Conservation (phyloP, 2,797 vertebrate genomes). For the Acanthopagrus latus region DNA sequence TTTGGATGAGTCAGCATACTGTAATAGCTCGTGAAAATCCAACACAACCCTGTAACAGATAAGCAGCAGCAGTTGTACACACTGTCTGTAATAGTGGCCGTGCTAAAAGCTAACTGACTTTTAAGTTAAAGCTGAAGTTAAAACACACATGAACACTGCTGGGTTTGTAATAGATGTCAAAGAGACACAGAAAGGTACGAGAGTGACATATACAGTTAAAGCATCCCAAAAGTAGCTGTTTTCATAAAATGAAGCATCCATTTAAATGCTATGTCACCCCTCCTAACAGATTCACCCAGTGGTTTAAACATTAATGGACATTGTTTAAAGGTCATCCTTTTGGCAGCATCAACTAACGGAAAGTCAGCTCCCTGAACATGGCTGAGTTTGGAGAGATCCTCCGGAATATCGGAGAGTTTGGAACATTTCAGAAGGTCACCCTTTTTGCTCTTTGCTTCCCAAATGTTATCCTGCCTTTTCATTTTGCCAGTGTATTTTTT, state of each 20-base stretch:
- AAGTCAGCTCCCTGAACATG: constrained; percentile 65
- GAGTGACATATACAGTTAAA: not conserved
- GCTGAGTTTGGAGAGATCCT: constrained; percentile 82
- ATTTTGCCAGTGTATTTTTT: constrained; percentile 86
- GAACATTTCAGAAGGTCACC: constrained; percentile 84
- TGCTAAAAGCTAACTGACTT: not conserved
- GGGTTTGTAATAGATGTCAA: not conserved
- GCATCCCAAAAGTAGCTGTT: not conserved
- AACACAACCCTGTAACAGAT: not conserved
- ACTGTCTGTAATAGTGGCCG: not conserved
- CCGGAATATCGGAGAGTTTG: constrained; percentile 82
- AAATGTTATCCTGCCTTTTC: constrained; percentile 76
- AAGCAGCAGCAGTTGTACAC: not conserved
- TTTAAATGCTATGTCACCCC: constrained; percentile 8
- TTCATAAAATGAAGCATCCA: not conserved
- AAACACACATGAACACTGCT: no score
- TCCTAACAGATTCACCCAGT: not conserved
- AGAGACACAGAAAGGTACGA: not conserved
- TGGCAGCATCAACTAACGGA: not conserved
- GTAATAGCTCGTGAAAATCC: constrained; percentile 14
- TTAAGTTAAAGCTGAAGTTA: no score
- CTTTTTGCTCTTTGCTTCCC: constrained; percentile 80
- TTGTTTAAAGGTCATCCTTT: constrained; percentile 42
- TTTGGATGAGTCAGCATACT: not conserved
- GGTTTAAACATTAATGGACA: constrained; percentile 64